Percentiles rank a stretch among this genome's conserved stretches.
Conservation (phyloP, 2,113 vertebrate species). For the Thamnaconus septentrionalis region DNA sequence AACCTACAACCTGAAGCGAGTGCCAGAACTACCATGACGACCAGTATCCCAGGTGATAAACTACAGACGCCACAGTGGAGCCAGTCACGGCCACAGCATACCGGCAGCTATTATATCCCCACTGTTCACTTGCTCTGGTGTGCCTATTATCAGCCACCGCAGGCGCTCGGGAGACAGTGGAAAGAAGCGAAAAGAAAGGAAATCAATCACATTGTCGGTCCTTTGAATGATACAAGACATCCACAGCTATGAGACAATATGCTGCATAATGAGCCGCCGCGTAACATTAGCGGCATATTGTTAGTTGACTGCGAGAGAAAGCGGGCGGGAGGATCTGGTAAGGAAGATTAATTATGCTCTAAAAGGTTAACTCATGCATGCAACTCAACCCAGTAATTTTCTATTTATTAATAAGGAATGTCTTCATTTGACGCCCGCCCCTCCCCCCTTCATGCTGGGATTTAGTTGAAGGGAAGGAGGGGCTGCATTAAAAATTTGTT, state of each 20-base stretch:
- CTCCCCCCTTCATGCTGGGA: conserved; percentile 12
- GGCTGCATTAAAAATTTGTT: conserved; percentile 30
- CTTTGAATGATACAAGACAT: conserved; percentile 56
- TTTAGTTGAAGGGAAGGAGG: conserved; percentile 35
- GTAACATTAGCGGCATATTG: conserved; percentile 65
- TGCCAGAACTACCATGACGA: background rate
- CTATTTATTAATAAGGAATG: conserved; percentile 52
- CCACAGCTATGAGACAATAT: conserved; percentile 51
- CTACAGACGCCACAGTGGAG: too few relatives aligned
- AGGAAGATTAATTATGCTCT: conserved; percentile 54
- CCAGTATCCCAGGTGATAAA: too few relatives aligned
- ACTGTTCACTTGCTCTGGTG: conserved; percentile 26
- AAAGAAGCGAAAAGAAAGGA: conserved; percentile 50
- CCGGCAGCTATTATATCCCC: conserved; percentile 26
- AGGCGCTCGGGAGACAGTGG: conserved; percentile 43
- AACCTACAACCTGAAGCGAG: background rate
- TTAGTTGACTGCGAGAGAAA: conserved; percentile 33
- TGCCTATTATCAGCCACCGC: conserved; percentile 61
- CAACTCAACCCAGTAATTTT: conserved; percentile 48
- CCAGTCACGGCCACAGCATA: background rate
- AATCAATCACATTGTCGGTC: conserved; percentile 60
- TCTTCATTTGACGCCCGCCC: conserved; percentile 44
- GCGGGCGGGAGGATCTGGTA: conserved; percentile 50
- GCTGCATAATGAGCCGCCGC: conserved; percentile 42
- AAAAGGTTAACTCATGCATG: conserved; percentile 64